Base-by-base conservation (phyloP, 2,113 vertebrate species). In the Callionymus lyra region DNA sequence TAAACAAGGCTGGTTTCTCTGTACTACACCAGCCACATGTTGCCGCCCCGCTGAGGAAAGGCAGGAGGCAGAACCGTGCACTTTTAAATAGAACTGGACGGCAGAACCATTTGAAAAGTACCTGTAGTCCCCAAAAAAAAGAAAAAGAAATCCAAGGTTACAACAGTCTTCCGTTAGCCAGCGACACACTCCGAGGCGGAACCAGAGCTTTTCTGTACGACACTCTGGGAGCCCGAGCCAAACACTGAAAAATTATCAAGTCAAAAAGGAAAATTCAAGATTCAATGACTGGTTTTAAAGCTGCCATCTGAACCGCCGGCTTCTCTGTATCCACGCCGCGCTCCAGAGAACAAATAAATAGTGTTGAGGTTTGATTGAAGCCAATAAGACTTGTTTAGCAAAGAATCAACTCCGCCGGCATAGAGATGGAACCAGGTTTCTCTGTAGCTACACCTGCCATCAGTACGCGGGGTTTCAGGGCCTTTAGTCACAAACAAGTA, bases 1-100 rank as follows among this genome's bases (percentile, higher is more conserved):
- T 94, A 93, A 96, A 94, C 90, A 81, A 63, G 86, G 88, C 86
- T 86, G 86, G 91, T 88, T 94, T 93, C 90, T 96, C 92, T 94
- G 91, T 94, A 93, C 89, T 81, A 94, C 92, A 92, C 92, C 88
- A 88, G 76, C 90, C 88, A 88, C 83, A 74, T 74, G 77, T 79
- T 65, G 83, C 85, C 79, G 56, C 42, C 68, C 38, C 51, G 54
- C 52, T 55, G 16, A 54, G 16, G 34, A 38, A 35, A 39, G 46
- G 60, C 47, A 51, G 55, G 64, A 77, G 72, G 71, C 6, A 47
- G 52, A 69, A 17, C 60, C 48, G 16, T 50, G 66, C 31, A 54
- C 41, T 61, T 63, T 45, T 37, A 44, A 51, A 47, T 32, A 17
- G 47, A 45, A 70, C 48, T 59, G 57, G 1, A 42, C 55, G 50